A percentile compares a stretch with the other conserved stretches of the same genome.
These are phyloP conservation scores for Lymantria monacha DNA, from an alignment of 2,888 invertebrate genomes.

Conservation along the genomic window DNA sequence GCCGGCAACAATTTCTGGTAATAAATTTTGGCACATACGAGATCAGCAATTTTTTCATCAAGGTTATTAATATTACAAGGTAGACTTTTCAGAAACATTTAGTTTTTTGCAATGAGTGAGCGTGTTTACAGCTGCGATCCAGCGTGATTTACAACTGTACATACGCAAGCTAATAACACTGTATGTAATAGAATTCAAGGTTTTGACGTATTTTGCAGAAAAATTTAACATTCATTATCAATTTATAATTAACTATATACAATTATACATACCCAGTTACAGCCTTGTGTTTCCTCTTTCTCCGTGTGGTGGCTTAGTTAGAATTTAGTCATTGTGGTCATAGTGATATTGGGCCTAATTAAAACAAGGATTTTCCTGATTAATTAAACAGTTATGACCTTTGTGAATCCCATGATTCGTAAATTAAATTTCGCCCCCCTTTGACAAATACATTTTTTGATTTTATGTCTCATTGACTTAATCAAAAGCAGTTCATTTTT, in stretches of 20 bases:
- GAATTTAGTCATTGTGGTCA: no score
- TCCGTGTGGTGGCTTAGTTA: no score
- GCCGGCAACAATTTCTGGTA: conserved; percentile 7
- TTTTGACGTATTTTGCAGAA: conserved; percentile 47
- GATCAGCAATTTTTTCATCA: conserved; percentile 47
- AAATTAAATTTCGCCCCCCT: no score
- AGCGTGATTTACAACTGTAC: conserved; percentile 56
- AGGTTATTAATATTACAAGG: conserved; percentile 52
- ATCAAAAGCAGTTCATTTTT: no score
- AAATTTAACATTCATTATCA: conserved; percentile 8
- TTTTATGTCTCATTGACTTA: no score
- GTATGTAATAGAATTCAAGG: conserved; percentile 52
- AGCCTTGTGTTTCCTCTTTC: no score
- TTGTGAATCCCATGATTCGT: no score
- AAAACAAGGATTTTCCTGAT: no score
- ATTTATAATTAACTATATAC: not conserved
- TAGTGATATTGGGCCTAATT: no score
- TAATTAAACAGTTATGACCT: no score
- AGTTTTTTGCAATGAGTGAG: conserved; percentile 53
- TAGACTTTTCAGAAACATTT: conserved; percentile 42
- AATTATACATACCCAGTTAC: no score
- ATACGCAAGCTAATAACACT: conserved; percentile 43
- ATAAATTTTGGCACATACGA: conserved; percentile 45
- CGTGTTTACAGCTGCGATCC: conserved; percentile 61
- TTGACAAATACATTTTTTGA: no score